A percentile compares a stretch with the other conserved stretches of the same genome.
Evolutionary conservation across 2,113 vertebrate genomes (phyloP).

Genomic region (Lophochroa leadbeateri): DNA sequence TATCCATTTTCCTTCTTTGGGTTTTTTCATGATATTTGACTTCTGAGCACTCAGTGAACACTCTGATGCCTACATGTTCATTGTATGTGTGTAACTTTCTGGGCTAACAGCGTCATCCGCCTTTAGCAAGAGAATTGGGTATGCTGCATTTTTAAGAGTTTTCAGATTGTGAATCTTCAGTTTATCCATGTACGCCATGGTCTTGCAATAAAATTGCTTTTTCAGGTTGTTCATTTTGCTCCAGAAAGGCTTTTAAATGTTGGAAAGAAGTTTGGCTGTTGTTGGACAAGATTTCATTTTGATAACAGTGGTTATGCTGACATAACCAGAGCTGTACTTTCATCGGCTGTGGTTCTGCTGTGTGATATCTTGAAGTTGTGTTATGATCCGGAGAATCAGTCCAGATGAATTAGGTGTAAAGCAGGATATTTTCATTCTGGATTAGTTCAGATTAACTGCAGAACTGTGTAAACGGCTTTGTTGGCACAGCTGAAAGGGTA

Average conservation of each 20-base stretch:
- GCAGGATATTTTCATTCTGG: background rate
- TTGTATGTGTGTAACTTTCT: background rate
- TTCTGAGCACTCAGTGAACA: background rate
- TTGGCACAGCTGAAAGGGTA: background rate
- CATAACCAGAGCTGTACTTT: background rate
- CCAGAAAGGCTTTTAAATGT: background rate
- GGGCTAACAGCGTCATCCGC: background rate
- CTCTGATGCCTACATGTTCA: background rate
- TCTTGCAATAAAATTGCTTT: background rate
- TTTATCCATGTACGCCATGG: background rate
- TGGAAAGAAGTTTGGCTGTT: background rate
- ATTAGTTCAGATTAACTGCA: background rate
- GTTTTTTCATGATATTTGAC: background rate
- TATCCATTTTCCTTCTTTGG: background rate
- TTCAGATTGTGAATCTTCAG: background rate
- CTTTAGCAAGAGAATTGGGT: background rate
- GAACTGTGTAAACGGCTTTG: background rate
- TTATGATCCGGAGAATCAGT: background rate
- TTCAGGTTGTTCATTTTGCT: background rate
- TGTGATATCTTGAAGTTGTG: background rate
- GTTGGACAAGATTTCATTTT: background rate
- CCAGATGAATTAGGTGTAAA: background rate
- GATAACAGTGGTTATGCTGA: background rate
- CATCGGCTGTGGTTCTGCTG: background rate
- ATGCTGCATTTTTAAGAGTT: background rate